Conservation (phyloP, 2,888 invertebrate genomes). For the Caenorhabditis macrosperma region DNA sequence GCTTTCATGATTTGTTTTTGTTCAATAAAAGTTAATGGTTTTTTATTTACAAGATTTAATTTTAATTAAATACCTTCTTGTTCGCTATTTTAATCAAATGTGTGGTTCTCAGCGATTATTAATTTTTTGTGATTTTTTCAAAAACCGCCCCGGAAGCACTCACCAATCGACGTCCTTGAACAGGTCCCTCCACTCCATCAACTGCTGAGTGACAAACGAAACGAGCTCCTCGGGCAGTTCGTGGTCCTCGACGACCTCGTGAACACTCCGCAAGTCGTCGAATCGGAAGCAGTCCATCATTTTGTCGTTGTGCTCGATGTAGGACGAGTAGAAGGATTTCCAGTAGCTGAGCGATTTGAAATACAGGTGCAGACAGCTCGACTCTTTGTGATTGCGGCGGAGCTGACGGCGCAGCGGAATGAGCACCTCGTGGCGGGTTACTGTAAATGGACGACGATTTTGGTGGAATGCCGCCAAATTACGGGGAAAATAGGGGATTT, state of each 20-base stretch:
- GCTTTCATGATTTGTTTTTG: too few relatives aligned
- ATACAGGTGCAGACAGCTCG: slow-evolving; percentile 17
- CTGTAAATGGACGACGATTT: too few relatives aligned
- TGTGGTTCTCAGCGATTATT: too few relatives aligned
- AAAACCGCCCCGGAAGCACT: neutral
- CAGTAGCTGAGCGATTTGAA: slow-evolving; percentile 47
- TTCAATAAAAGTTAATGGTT: too few relatives aligned
- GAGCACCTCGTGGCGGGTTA: neutral
- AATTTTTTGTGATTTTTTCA: neutral
- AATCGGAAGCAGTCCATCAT: slow-evolving; percentile 49
- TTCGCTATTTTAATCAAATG: too few relatives aligned
- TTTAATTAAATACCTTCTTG: too few relatives aligned
- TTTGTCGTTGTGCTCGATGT: slow-evolving; percentile 15
- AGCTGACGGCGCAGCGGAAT: slow-evolving; percentile 21
- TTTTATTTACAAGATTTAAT: too few relatives aligned
- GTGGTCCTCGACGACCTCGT: slow-evolving; percentile 5
- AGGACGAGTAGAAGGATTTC: slow-evolving; percentile 37
- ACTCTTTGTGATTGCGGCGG: slow-evolving; percentile 18
- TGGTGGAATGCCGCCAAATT: too few relatives aligned
- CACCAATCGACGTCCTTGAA: slow-evolving; percentile 41
- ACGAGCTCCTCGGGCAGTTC: slow-evolving; percentile 11
- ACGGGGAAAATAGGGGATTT: too few relatives aligned
- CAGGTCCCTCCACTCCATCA: slow-evolving; percentile 41
- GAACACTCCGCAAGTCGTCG: slow-evolving; percentile 38
- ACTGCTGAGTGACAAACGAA: slow-evolving; percentile 41